Evolutionary conservation across 1,140 invertebrate genomes (phyloP).

Genomic region (Eupristina koningsbergeri): DNA sequence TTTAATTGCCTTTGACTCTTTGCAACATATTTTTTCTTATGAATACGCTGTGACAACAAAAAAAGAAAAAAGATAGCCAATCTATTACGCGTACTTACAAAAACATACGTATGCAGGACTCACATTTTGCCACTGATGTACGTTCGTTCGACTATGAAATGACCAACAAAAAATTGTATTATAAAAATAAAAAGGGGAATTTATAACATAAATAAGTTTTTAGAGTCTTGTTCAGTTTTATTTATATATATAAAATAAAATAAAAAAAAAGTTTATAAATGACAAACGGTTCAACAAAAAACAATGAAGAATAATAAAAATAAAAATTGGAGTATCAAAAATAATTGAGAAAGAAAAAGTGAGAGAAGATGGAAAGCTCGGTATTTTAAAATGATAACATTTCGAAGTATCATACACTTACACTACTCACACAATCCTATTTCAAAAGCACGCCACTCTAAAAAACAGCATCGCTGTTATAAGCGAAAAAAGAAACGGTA

Average conservation of each 20-base stretch:
- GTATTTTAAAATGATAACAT: slow-evolving; percentile 42
- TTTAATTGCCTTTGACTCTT: slow-evolving; percentile 16
- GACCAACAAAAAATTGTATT: not conserved
- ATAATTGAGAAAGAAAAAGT: not conserved
- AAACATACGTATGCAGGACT: not conserved
- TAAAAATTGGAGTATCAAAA: slow-evolving; percentile 39
- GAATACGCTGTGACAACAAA: not conserved
- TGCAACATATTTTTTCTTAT: not conserved
- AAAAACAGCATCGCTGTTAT: not conserved
- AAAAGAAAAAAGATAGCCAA: not conserved
- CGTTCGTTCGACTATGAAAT: not conserved
- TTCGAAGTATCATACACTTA: not conserved
- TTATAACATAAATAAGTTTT: not conserved
- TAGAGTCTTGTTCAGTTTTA: not conserved
- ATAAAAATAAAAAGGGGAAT: not conserved
- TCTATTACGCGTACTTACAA: not conserved
- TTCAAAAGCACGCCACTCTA: not conserved
- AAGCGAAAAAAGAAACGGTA: slow-evolving; percentile 44
- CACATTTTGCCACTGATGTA: not conserved
- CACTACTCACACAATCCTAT: slow-evolving; percentile 18
- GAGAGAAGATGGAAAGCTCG: not conserved
- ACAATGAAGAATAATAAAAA: slow-evolving; percentile 14
- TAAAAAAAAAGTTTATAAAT: not conserved
- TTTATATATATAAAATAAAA: not conserved
- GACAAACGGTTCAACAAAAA: not conserved